Evolutionary conservation across 2,888 invertebrate genomes (phyloP), one percentile per base, ranked within the genome.

Genomic region (Troilus luridus): DNA sequence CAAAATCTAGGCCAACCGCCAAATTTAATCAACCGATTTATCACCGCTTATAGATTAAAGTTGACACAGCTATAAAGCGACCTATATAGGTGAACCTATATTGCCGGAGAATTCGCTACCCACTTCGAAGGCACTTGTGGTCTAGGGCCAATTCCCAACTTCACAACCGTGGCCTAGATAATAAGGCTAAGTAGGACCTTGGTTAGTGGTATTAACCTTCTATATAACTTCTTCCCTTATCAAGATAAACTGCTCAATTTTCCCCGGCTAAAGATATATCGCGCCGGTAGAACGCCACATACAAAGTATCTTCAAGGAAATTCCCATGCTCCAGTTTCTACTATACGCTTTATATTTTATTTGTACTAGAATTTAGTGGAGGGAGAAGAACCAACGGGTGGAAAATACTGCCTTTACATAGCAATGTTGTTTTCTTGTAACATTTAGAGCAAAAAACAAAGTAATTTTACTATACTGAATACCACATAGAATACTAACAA

Each of bases 161-260:
- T 77, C 17, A 19, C 27, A 77, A 10, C 72, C 72, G 17, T 77
- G 72, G 41, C 72, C 72, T 10, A 77, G 72, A 77, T 77, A 77
- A 77, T 77, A 77, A 77, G 72, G 19, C 41, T 77, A 77, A 77
- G 41, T 77, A 77, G 72, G 72, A 77, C 72, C 72, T 77, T 77
- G 72, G 72, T 77, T 77, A 41, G 72, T 9, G 72, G 41, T 77
- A 77, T 77, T 77, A 41, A 77, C 72, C 41, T 41, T 77, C 72
- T 6, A 27, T 72, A 27, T 27, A 77, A 77, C 7, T 77, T 77
- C 72, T 77, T 77, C 72, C 72, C 19, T 21, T 19, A 77, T 77
- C 72, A 77, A 77, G 72, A 77, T 77, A 77, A 77, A 77, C 67
- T 77, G 72, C 72, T 77, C 72, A 77, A 77, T 77, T 77, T 77